phyloP scores from a whole-genome alignment of 2,888 invertebrate genomes.

The Aphodius sticticus region DNA sequence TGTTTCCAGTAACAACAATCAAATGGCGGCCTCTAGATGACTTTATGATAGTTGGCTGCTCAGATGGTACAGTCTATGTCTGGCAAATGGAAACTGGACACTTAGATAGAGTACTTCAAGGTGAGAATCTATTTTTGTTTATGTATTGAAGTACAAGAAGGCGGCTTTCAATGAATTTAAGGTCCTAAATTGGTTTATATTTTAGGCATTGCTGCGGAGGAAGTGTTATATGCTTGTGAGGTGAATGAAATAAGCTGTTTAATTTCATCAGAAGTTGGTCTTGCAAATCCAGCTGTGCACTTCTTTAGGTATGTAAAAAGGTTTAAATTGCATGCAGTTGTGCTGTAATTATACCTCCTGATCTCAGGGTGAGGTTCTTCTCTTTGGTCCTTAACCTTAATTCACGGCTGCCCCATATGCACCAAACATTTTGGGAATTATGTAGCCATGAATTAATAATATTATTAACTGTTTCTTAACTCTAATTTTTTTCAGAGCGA shows the following conservation, averaged over 20 bases:
- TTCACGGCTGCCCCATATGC: no score
- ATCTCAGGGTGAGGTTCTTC: not conserved
- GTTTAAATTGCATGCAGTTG: not conserved
- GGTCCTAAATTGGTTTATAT: conserved; percentile 18
- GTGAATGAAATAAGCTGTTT: conserved; percentile 73
- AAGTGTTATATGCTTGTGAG: conserved; percentile 94
- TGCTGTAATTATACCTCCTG: not conserved
- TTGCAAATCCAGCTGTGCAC: conserved; percentile 94
- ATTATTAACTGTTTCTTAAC: no score
- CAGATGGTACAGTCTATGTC: conserved; percentile 97
- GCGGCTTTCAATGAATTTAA: not conserved
- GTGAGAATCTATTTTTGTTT: conserved; percentile 53
- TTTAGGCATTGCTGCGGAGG: conserved; percentile 89
- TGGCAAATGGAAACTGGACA: conserved; percentile 99
- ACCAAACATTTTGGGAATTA: no score
- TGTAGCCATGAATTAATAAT: no score
- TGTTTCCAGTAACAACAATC: conserved; percentile 94
- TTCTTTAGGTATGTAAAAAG: conserved; percentile 72
- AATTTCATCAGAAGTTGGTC: conserved; percentile 70
- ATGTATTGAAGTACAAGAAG: conserved; percentile 11
- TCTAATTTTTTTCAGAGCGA: no score
- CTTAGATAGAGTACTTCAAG: conserved; percentile 93
- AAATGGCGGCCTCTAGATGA: conserved; percentile 98
- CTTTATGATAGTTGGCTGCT: conserved; percentile 96
- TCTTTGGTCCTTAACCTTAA: no score